A percentile compares a stretch with the other conserved stretches of the same genome.
Conservation (phyloP, 2,888 invertebrate genomes). For the Venusia cambrica region DNA sequence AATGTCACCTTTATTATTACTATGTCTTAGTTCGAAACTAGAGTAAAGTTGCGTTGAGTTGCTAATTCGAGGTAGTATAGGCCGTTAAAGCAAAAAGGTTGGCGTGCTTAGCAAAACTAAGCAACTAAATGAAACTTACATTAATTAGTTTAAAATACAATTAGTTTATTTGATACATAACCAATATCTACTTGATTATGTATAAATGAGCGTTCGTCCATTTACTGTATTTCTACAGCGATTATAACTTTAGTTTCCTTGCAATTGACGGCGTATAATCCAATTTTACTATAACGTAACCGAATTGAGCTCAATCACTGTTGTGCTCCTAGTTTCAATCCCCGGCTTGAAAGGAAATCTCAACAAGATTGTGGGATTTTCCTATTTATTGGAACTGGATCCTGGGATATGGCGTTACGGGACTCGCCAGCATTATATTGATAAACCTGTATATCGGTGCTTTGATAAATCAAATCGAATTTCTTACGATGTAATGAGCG, state of each 20-base stretch:
- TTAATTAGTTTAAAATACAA: too few relatives aligned
- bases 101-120: too few relatives aligned
- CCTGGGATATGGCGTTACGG: conserved; percentile 19
- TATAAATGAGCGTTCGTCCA: too few relatives aligned
- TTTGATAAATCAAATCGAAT: conserved; percentile 2
- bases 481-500: neutral
- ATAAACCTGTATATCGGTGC: conserved; percentile 4
- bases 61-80: too few relatives aligned
- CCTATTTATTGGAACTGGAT: conserved; percentile 34
- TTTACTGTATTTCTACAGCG: too few relatives aligned
- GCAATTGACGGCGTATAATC: conserved; percentile 26
- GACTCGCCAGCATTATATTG: conserved; percentile 13
- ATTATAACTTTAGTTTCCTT: conserved; percentile 7
- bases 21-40: too few relatives aligned
- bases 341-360: conserved; percentile 30
- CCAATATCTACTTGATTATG: too few relatives aligned
- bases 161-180: too few relatives aligned
- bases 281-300: conserved; percentile 26
- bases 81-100: too few relatives aligned
- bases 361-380: conserved; percentile 32
- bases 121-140: too few relatives aligned
- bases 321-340: conserved; percentile 23
- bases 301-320: conserved; percentile 24
- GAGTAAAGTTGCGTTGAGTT: too few relatives aligned
- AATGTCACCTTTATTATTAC: too few relatives aligned